Percentiles rank a stretch among this genome's conserved stretches.
These are phyloP conservation scores for Aspidiotus rigidus DNA, from an alignment of 2,888 invertebrate genomes.

Conservation along the genomic window DNA sequence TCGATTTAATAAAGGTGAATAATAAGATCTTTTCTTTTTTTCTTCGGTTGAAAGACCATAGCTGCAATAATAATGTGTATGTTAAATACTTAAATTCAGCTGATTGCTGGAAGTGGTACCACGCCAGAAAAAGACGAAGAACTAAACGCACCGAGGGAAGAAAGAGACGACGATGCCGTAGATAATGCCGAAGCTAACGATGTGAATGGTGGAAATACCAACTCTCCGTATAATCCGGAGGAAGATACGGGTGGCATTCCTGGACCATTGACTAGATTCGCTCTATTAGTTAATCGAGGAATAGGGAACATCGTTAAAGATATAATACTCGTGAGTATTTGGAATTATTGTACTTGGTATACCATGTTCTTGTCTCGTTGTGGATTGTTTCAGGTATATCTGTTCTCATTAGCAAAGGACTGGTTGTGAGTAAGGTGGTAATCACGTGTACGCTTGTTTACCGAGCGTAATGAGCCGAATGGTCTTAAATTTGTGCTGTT, in stretches of 20 bases:
- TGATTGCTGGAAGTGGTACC: slow-evolving; percentile 63
- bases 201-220: slow-evolving; percentile 44
- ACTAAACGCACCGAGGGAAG: slow-evolving; percentile 41
- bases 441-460: no score
- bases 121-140: slow-evolving; percentile 54
- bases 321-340: slow-evolving; percentile 63
- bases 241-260: slow-evolving; percentile 70
- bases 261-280: slow-evolving; percentile 75
- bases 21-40: neutral
- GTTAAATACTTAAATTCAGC: slow-evolving; percentile 45
- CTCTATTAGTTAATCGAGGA: slow-evolving; percentile 78
- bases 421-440: no score
- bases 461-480: no score
- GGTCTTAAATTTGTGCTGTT: no score
- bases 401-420: no score
- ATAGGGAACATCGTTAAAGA: slow-evolving; percentile 79
- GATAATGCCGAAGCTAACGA: slow-evolving; percentile 39
- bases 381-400: no score
- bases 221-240: slow-evolving; percentile 37
- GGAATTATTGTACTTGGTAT: no score
- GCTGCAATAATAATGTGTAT: neutral
- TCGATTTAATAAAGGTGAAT: slow-evolving; percentile 81
- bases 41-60: neutral
- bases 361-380: neutral
- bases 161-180: slow-evolving; percentile 28